Conservation (phyloP, 2,797 vertebrate genomes). For the Rhincodon typus region DNA sequence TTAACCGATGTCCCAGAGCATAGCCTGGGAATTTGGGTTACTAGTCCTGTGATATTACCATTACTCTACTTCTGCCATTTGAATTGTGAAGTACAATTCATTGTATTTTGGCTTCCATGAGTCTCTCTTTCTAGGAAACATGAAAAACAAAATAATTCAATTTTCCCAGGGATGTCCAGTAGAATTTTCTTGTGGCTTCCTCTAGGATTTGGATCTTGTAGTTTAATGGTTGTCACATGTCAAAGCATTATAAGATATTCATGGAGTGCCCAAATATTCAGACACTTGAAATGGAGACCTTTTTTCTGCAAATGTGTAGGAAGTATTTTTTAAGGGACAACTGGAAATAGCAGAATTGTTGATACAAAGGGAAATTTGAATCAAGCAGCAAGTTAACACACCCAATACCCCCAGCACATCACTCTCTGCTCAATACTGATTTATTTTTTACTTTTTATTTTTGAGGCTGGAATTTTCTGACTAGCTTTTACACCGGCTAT, state of each 20-base stretch:
- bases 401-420: background rate
- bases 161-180: background rate
- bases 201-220: background rate
- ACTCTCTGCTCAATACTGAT: background rate
- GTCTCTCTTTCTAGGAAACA: background rate
- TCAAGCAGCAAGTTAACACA: background rate
- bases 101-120: background rate
- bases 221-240: background rate
- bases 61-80: too few species aligned
- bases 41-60: too few species aligned
- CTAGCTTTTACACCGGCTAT: too few species aligned
- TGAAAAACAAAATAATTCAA: background rate
- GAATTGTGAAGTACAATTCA: background rate
- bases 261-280: background rate
- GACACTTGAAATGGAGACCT: background rate
- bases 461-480: too few species aligned
- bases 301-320: background rate
- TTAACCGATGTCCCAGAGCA: too few species aligned
- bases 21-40: too few species aligned
- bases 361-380: background rate
- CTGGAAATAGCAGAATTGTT: background rate
- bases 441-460: too few species aligned
- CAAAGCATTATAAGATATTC: background rate
- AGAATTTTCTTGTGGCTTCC: background rate
- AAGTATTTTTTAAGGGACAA: background rate